Percentiles rank a stretch among this genome's conserved stretches.
Conservation (phyloP, 2,888 invertebrate genomes). For the Ennomos erosarius region DNA sequence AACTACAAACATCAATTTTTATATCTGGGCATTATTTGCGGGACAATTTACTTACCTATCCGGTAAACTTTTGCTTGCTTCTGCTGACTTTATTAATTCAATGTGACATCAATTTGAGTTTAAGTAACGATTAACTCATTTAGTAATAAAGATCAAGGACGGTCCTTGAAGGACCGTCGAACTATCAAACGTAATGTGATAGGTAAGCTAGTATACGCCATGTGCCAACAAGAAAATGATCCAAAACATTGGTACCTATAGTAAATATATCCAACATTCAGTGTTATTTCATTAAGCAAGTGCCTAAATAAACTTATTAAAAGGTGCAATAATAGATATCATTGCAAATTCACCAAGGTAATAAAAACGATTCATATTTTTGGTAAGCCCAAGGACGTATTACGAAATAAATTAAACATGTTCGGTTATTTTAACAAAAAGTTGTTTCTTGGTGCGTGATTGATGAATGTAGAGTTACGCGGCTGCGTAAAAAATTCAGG, state of each 20-base stretch:
- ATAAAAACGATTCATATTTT: conserved; percentile 3
- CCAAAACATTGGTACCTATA: no score
- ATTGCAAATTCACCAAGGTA: background rate
- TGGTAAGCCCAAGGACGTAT: conserved; percentile 11
- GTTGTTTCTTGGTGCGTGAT: conserved; percentile 28
- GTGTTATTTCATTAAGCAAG: no score
- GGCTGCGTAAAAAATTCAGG: conserved; percentile 24
- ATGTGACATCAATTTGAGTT: conserved; percentile 46
- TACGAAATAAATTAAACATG: conserved; percentile 16
- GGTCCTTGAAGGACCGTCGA: no score
- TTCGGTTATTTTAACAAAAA: conserved; percentile 33
- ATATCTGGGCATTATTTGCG: conserved; percentile 28
- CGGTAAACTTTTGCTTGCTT: conserved; percentile 15
- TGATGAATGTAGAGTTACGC: conserved; percentile 24
- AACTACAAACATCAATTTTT: conserved; percentile 40
- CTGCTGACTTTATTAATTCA: conserved; percentile 33
- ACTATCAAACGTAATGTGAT: conserved; percentile 16
- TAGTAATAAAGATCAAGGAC: conserved; percentile 55
- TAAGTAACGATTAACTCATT: conserved; percentile 50
- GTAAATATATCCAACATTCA: no score
- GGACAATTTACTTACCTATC: conserved; percentile 20
- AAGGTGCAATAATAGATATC: no score
- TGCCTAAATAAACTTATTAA: no score
- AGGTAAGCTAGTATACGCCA: no score
- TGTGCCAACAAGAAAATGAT: conserved; percentile 5